Evolutionary conservation across 2,113 vertebrate genomes (phyloP).

Genomic region (Phodopus roborovskii): DNA sequence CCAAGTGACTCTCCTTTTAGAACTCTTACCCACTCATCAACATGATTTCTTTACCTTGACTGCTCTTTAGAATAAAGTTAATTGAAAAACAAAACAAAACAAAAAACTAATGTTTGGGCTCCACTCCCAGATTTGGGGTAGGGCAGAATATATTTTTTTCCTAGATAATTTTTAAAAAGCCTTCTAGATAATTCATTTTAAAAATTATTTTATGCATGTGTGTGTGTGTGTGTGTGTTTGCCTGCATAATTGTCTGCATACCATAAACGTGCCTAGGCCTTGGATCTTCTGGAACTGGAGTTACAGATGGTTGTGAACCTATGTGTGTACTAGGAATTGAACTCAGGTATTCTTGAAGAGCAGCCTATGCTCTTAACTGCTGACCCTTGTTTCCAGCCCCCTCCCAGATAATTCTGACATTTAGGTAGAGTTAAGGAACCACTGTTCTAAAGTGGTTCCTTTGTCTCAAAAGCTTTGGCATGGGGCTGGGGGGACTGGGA

Average conservation of each 20-base stretch:
- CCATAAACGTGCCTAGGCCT: neutral
- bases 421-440: neutral
- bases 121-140: neutral
- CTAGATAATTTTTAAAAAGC: neutral
- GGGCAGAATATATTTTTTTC: neutral
- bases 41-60: constrained; percentile 44
- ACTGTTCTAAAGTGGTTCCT: neutral
- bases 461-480: neutral
- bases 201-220: neutral
- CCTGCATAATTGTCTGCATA: neutral
- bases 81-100: neutral
- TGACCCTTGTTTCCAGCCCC: neutral
- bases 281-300: neutral
- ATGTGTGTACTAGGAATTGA: neutral
- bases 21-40: neutral
- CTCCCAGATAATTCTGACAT: neutral
- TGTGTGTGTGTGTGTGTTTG: neutral
- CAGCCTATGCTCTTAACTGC: neutral
- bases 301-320: neutral
- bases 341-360: neutral
- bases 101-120: neutral
- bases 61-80: neutral
- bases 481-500: too few species aligned
- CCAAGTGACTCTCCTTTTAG: neutral
- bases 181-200: neutral